A percentile compares a stretch with the other conserved stretches of the same genome.
Conservation (phyloP, 2,113 vertebrate species). For the Xenopus laevis region DNA sequence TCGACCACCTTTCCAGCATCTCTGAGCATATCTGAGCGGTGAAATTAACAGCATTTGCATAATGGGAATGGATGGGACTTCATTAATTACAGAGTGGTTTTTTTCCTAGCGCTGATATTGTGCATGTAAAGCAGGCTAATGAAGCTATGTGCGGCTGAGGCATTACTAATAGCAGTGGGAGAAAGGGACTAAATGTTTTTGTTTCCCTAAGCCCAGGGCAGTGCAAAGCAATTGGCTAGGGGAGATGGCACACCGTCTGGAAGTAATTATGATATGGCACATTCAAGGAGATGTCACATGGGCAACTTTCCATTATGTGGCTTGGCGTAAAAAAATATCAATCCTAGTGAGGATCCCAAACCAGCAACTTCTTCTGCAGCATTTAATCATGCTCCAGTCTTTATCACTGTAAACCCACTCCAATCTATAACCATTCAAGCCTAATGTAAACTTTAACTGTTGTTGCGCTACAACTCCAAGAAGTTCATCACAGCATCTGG, state of each 20-base stretch:
- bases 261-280: conserved; percentile 18
- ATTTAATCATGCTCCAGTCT: no score
- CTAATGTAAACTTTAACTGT: no score
- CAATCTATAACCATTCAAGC: no score
- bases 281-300: conserved; percentile 17
- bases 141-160: conserved; percentile 19
- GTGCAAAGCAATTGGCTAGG: conserved; percentile 8
- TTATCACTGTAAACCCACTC: no score
- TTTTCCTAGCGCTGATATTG: conserved; percentile 23
- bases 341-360: no score
- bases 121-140: conserved; percentile 41
- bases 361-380: no score
- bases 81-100: conserved; percentile 62
- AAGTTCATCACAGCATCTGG: no score
- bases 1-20: conserved; percentile 20
- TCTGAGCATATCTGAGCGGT: conserved; percentile 59
- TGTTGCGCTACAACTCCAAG: no score
- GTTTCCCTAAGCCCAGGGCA: conserved; percentile 5
- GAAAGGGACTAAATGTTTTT: conserved; percentile 10
- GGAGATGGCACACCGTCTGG: conserved; percentile 5
- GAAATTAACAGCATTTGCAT: conserved; percentile 69
- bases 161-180: conserved; percentile 15
- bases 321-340: not conserved
- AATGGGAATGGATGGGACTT: conserved; percentile 68
- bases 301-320: not conserved